Conservation (phyloP, 2,888 invertebrate genomes). For the Hydrotaea diabolus region DNA sequence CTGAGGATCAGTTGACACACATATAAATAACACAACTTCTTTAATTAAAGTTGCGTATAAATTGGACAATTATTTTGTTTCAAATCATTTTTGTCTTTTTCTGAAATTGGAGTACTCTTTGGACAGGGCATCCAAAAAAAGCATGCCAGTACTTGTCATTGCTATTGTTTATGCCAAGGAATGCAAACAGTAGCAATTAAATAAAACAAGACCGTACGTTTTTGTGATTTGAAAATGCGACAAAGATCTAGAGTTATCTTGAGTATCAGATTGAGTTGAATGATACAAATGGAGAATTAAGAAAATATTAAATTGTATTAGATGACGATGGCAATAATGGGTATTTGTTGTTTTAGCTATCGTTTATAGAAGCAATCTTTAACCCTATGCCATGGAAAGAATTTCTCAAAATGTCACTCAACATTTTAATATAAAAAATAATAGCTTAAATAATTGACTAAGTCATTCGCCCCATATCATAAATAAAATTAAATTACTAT, state of each 20-base stretch:
- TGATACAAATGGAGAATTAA: slow-evolving; percentile 25
- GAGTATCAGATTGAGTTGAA: slow-evolving; percentile 45
- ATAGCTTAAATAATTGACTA: no score
- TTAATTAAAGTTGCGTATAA: slow-evolving; percentile 50
- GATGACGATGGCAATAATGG: no score
- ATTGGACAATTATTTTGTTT: slow-evolving; percentile 33
- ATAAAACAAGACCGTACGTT: slow-evolving; percentile 36
- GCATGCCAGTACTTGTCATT: not conserved
- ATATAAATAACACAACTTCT: slow-evolving; percentile 42
- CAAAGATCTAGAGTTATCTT: slow-evolving; percentile 12
- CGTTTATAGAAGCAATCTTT: no score
- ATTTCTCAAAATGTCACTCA: no score
- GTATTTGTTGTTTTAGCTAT: no score
- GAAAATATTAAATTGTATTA: no score
- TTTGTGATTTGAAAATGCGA: no score
- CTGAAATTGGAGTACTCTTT: slow-evolving; percentile 56
- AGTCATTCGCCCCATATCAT: no score
- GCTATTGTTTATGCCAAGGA: slow-evolving; percentile 52
- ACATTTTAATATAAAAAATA: no score
- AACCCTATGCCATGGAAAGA: no score
- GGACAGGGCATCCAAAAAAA: slow-evolving; percentile 40
- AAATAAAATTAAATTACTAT: no score
- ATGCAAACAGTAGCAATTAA: slow-evolving; percentile 55
- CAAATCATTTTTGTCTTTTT: not conserved
- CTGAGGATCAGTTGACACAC: not conserved